Evolutionary conservation across 2,113 vertebrate genomes (phyloP).

Genomic region (Apteryx owenii): DNA sequence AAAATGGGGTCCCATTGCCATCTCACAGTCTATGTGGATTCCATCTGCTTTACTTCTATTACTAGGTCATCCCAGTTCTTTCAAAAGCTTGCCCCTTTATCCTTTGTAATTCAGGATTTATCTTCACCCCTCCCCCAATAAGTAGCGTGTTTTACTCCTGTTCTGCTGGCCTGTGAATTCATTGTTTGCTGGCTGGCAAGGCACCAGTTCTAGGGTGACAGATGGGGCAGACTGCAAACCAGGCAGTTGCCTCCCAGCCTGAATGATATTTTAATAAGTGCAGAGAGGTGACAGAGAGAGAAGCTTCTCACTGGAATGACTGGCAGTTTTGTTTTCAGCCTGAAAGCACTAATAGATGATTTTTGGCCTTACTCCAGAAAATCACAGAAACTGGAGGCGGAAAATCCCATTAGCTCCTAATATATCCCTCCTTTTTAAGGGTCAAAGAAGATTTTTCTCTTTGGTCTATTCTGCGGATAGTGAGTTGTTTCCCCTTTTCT

Average conservation of each 20-base stretch:
- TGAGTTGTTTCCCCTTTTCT: not conserved
- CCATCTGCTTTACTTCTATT: not conserved
- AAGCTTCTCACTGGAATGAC: conserved; percentile 45
- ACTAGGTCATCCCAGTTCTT: not conserved
- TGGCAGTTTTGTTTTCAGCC: conserved; percentile 65
- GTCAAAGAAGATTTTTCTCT: not conserved
- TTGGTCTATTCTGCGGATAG: not conserved
- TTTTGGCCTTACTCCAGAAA: conserved; percentile 25
- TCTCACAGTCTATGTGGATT: not conserved
- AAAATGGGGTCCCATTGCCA: not conserved
- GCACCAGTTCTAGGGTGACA: conserved; percentile 52
- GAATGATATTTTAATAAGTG: conserved; percentile 74
- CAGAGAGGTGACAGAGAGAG: conserved; percentile 52
- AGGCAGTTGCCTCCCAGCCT: conserved; percentile 43
- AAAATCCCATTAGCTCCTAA: conserved; percentile 17
- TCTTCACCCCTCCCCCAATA: not conserved
- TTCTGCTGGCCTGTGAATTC: conserved; percentile 40
- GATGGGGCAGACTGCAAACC: conserved; percentile 57
- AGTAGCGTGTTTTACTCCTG: not conserved
- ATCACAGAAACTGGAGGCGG: not conserved
- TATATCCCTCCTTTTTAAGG: not conserved
- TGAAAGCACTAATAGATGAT: conserved; percentile 54
- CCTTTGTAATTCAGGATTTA: not conserved
- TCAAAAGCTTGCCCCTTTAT: not conserved
- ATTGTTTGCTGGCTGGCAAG: conserved; percentile 52